Conservation (phyloP, 2,888 invertebrate genomes). For the Rhogogaster chlorosoma region DNA sequence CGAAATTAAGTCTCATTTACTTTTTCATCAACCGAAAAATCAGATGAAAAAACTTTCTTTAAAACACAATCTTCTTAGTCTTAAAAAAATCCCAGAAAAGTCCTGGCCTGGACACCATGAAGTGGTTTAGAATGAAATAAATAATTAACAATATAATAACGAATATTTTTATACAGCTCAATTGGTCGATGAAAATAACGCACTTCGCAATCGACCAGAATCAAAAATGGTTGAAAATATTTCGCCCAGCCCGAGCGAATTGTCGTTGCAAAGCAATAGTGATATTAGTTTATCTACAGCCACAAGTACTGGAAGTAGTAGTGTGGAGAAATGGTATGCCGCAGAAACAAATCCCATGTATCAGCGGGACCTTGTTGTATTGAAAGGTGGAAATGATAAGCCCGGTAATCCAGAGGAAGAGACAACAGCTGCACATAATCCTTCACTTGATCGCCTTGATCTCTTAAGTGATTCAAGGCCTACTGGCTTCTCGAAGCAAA, state of each 20-base stretch:
- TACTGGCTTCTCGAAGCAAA: neutral
- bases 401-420: slow-evolving; percentile 53
- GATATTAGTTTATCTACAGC: slow-evolving; percentile 47
- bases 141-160: neutral
- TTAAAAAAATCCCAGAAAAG: no score
- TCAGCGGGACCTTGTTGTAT: slow-evolving; percentile 4
- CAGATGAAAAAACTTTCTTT: no score
- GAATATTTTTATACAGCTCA: slow-evolving; percentile 26
- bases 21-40: no score
- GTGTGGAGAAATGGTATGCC: slow-evolving; percentile 50
- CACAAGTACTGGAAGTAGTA: slow-evolving; percentile 40
- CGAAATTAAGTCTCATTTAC: no score
- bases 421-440: slow-evolving; percentile 20
- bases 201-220: neutral
- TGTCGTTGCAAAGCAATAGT: slow-evolving; percentile 54
- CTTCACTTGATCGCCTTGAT: neutral
- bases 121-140: neutral
- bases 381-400: slow-evolving; percentile 50
- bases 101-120: no score
- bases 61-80: no score
- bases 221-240: slow-evolving; percentile 6
- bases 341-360: slow-evolving; percentile 50
- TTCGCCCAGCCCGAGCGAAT: slow-evolving; percentile 51
- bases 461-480: neutral
- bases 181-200: neutral